phyloP scores from a whole-genome alignment of 2,888 invertebrate genomes.

The Cryptus armator region DNA sequence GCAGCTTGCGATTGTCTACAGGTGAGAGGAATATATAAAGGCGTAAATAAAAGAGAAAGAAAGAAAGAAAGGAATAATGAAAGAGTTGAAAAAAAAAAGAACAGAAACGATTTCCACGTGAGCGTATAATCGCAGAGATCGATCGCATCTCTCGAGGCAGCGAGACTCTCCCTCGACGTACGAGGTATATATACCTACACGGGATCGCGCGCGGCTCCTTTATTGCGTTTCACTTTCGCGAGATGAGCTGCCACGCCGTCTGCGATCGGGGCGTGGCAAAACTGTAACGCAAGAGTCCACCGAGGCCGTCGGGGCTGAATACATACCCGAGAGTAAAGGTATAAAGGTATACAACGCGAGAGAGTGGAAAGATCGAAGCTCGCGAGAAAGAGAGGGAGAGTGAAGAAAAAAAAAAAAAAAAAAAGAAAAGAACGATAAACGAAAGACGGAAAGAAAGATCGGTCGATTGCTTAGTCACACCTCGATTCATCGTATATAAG shows the following conservation, averaged over 20 bases:
- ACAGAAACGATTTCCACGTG: slow-evolving; percentile 77
- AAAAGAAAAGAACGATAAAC: slow-evolving; percentile 27
- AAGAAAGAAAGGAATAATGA: neutral
- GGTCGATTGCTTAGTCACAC: slow-evolving; percentile 65
- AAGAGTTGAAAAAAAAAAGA: slow-evolving; percentile 43
- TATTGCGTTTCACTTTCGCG: slow-evolving; percentile 85
- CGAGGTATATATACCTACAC: slow-evolving; percentile 42
- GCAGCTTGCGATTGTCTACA: slow-evolving; percentile 66
- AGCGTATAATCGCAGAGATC: slow-evolving; percentile 75
- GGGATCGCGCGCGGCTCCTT: slow-evolving; percentile 78
- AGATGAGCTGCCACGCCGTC: slow-evolving; percentile 79
- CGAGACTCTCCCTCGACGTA: slow-evolving; percentile 51
- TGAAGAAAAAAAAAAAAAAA: slow-evolving; percentile 21
- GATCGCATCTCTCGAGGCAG: slow-evolving; percentile 63
- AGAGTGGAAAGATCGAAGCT: slow-evolving; percentile 19
- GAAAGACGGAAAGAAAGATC: slow-evolving; percentile 54
- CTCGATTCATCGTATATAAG: slow-evolving; percentile 35
- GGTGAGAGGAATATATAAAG: slow-evolving; percentile 44
- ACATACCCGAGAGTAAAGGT: slow-evolving; percentile 52
- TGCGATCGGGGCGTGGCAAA: slow-evolving; percentile 83
- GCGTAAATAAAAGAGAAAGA: slow-evolving; percentile 1
- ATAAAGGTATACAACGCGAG: slow-evolving; percentile 48
- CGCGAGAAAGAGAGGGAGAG: slow-evolving; percentile 18
- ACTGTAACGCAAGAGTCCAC: slow-evolving; percentile 84
- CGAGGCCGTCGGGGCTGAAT: slow-evolving; percentile 77